A percentile compares a stretch with the other conserved stretches of the same genome.
Evolutionary conservation across 1,140 invertebrate species (phyloP).

Genomic region (Diachasmimorpha longicaudata): DNA sequence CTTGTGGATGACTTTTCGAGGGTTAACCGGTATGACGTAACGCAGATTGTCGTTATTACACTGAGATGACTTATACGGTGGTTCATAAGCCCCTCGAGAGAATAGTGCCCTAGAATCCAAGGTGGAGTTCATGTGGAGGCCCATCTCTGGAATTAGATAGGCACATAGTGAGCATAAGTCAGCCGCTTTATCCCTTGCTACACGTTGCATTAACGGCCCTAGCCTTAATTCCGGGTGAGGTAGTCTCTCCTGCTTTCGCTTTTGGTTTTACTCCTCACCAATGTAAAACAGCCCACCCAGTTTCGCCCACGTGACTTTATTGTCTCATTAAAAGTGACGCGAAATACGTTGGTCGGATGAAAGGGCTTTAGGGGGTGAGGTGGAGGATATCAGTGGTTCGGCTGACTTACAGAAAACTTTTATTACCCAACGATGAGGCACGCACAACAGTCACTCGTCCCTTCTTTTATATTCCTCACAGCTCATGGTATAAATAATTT

Average conservation of each 20-base stretch:
- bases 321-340: slow-evolving; percentile 39
- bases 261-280: not conserved
- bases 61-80: slow-evolving; percentile 2
- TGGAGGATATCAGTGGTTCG: not conserved
- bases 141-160: not conserved
- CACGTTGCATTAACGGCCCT: slow-evolving; percentile 19
- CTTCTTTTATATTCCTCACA: not conserved
- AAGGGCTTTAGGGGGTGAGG: slow-evolving; percentile 11
- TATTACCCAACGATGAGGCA: not conserved
- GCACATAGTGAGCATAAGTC: not conserved
- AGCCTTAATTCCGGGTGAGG: slow-evolving; percentile 7
- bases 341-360: slow-evolving; percentile 31
- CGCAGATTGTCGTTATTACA: slow-evolving; percentile 8
- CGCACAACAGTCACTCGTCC: not conserved
- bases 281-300: slow-evolving; percentile 7
- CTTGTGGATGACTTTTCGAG: not conserved
- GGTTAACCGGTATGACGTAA: slow-evolving; percentile 8
- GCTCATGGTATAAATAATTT: not conserved
- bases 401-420: not conserved
- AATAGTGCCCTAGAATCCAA: not conserved
- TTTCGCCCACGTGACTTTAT: slow-evolving; percentile 39
- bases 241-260: not conserved
- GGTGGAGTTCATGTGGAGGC: not conserved
- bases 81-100: slow-evolving; percentile 1
- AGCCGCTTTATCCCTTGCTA: slow-evolving; percentile 12